Evolutionary conservation across 2,797 vertebrate species (phyloP), one percentile per base, ranked within the genome.

Genomic region (Cryptoblepharus egeriae): DNA sequence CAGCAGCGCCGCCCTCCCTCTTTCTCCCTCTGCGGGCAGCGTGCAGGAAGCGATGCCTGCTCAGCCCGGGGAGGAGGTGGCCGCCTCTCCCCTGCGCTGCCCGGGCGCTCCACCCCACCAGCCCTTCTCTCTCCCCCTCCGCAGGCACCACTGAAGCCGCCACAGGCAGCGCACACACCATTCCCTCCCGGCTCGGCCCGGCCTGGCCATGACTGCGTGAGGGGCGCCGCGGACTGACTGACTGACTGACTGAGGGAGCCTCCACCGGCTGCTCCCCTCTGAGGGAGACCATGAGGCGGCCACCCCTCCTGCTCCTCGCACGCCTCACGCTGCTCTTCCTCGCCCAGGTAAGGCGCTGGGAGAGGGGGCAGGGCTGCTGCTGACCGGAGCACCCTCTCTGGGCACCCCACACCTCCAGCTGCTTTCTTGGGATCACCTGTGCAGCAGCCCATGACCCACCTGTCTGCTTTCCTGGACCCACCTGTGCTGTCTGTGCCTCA

Each of bases 21-120:
- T n/a, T n/a, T n/a, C n/a, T n/a, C n/a, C n/a, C n/a, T n/a, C n/a
- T n/a, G n/a, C n/a, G n/a, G n/a, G 76, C 81, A 10, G 75, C 76
- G 65, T 55, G 85, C 86, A 91, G 92, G 91, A 91, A 90, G 91
- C 90, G 89, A 89, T 91, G 90, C 92, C 91, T 90, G 92, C 90
- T 88, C 90, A 85, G 90, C 90, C 88, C 90, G 86, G 82, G 91
- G 83, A 75, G 83, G 83, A 3, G 83, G 32, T 55, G 13, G 64
- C 24, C 24, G 55, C 55, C 61, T 65, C 35, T 42, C 4, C 39
- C 57, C 24, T 16, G 26, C 45, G 11, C 71, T 45, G 45, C 80
- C 35, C 35, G 2, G 69, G 12, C 42, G 57, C 69, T 30, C 75
- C 85, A 18, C 82, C 72, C 77, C 13, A 3, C 16, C 22, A 3